Percentiles rank a stretch among this genome's conserved stretches.
Conservation (phyloP, 2,888 invertebrate genomes). For the Drymonia ruficornis region DNA sequence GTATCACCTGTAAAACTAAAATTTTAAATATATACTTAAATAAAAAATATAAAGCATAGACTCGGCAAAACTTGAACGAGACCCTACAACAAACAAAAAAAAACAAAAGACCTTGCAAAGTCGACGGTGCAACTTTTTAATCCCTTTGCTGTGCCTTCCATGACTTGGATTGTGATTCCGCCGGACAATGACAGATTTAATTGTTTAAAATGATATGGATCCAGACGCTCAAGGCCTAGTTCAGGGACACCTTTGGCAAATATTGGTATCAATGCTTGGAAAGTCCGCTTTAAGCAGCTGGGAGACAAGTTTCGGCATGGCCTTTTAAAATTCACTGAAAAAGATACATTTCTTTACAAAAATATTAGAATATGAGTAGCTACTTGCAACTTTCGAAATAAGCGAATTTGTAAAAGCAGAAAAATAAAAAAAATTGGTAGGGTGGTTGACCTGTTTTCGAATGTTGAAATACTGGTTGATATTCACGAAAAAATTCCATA, state of each 20-base stretch:
- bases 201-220: slow-evolving; percentile 54
- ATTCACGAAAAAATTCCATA: too few relatives aligned
- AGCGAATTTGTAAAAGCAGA: too few relatives aligned
- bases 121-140: slow-evolving; percentile 57
- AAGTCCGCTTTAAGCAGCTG: slow-evolving; percentile 47
- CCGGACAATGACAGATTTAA: slow-evolving; percentile 52
- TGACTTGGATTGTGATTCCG: slow-evolving; percentile 49
- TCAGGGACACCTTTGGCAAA: slow-evolving; percentile 54
- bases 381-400: too few relatives aligned
- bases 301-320: slow-evolving; percentile 48
- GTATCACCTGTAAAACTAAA: slow-evolving; percentile 47
- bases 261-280: slow-evolving; percentile 48
- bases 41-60: not conserved
- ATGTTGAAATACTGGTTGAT: too few relatives aligned
- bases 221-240: slow-evolving; percentile 48
- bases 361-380: too few relatives aligned
- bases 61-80: not conserved
- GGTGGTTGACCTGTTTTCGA: too few relatives aligned
- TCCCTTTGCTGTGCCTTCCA: slow-evolving; percentile 51
- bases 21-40: not conserved
- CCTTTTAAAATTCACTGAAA: slow-evolving; percentile 26
- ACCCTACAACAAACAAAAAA: not conserved
- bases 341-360: not conserved
- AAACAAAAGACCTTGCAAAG: slow-evolving; percentile 48
- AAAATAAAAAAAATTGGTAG: too few relatives aligned